phyloP scores from a whole-genome alignment of 2,113 vertebrate species.

The Thunnus thynnus region DNA sequence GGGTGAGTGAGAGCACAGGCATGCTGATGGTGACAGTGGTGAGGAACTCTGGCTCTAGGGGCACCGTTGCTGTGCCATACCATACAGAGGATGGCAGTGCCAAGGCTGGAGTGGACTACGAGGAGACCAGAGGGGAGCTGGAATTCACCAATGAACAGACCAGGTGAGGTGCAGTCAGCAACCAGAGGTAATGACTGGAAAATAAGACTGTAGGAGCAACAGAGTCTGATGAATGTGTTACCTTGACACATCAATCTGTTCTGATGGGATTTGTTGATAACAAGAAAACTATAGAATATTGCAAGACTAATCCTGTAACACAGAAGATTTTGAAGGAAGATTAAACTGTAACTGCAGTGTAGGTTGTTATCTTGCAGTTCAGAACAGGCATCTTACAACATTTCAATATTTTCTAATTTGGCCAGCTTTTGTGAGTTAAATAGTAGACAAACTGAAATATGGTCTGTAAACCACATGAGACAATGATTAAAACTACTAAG shows the following conservation, averaged over 20 bases:
- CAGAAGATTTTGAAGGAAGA: too few relatives aligned
- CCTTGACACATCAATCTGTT: neutral
- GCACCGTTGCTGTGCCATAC: slow-evolving; percentile 92
- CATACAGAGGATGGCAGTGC: slow-evolving; percentile 92
- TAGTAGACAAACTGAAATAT: neutral
- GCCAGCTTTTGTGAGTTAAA: too few relatives aligned
- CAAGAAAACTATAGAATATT: neutral
- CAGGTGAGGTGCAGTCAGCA: slow-evolving; percentile 84
- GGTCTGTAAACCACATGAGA: neutral
- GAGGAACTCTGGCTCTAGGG: slow-evolving; percentile 91
- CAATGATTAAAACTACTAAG: neutral
- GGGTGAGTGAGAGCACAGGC: slow-evolving; percentile 93
- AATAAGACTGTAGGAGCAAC: neutral
- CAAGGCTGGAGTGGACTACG: slow-evolving; percentile 90
- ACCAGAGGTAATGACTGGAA: neutral
- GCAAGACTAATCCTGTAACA: too few relatives aligned
- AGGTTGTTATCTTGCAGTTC: too few relatives aligned
- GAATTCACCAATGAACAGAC: slow-evolving; percentile 94
- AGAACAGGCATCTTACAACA: too few relatives aligned
- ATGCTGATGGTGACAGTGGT: slow-evolving; percentile 88
- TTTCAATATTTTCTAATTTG: too few relatives aligned
- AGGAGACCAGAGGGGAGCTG: slow-evolving; percentile 90
- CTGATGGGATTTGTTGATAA: neutral
- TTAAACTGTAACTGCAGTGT: too few relatives aligned
- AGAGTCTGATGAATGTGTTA: slow-evolving; percentile 6